Evolutionary conservation across 2,888 invertebrate genomes (phyloP).

Genomic region (Eupithecia subfuscata): DNA sequence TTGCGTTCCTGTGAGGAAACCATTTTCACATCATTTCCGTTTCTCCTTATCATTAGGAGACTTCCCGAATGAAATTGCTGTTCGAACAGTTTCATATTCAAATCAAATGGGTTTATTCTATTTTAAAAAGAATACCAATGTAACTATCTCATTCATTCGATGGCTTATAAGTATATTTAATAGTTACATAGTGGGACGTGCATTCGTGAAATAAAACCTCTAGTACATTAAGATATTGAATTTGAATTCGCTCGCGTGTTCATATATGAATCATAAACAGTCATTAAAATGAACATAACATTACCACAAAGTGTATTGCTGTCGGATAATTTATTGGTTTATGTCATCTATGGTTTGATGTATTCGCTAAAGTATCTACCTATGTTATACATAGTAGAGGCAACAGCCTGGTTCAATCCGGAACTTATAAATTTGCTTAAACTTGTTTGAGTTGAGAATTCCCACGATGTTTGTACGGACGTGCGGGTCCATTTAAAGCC

Average conservation of each 20-base stretch:
- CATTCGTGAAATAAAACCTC: conserved; percentile 43
- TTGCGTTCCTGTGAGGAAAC: conserved; percentile 54
- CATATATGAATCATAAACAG: conserved; percentile 38
- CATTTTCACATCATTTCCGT: conserved; percentile 60
- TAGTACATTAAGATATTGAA: conserved; percentile 44
- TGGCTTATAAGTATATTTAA: too few species aligned
- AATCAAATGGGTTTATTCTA: conserved; percentile 34
- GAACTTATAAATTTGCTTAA: conserved; percentile 82
- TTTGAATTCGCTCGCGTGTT: conserved; percentile 46
- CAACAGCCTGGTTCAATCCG: conserved; percentile 68
- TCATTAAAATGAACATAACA: conserved; percentile 40
- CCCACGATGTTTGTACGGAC: conserved; percentile 79
- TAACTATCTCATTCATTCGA: background rate
- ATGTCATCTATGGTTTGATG: conserved; percentile 34
- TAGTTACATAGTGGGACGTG: background rate
- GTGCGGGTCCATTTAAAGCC: conserved; percentile 79
- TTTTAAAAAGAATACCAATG: background rate
- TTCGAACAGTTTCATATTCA: conserved; percentile 59
- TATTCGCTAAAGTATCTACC: conserved; percentile 36
- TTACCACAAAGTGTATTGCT: conserved; percentile 35
- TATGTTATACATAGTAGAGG: conserved; percentile 45
- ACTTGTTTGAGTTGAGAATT: conserved; percentile 81
- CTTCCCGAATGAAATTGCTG: conserved; percentile 52
- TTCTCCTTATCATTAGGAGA: conserved; percentile 51
- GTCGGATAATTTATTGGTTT: conserved; percentile 40